Evolutionary conservation across 1,140 invertebrate species (phyloP).

Genomic region (Cepaea nemoralis): DNA sequence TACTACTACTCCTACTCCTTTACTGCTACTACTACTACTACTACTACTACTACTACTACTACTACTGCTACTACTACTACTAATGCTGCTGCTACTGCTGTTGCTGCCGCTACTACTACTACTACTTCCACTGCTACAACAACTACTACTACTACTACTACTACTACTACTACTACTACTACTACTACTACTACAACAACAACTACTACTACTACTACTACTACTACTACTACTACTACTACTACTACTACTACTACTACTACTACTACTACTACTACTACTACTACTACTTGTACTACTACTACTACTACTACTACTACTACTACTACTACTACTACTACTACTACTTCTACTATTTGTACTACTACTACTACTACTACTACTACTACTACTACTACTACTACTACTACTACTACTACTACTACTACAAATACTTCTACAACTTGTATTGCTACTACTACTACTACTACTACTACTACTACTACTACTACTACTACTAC

Average conservation of each 20-base stretch:
- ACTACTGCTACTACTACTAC: too few species aligned
- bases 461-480: slow-evolving; percentile 18
- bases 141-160: background rate
- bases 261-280: slow-evolving; percentile 23
- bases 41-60: too few species aligned
- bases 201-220: slow-evolving; percentile 15
- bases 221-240: slow-evolving; percentile 22
- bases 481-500: background rate
- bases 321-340: slow-evolving; percentile 16
- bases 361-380: too few species aligned
- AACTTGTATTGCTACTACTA: background rate
- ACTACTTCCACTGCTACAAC: background rate
- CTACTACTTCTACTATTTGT: too few species aligned
- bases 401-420: slow-evolving; percentile 17
- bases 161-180: background rate
- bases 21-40: too few species aligned
- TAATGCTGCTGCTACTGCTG: too few species aligned
- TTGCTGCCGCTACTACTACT: background rate
- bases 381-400: too few species aligned
- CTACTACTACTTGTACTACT: slow-evolving; percentile 14
- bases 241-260: slow-evolving; percentile 13
- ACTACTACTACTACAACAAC: background rate
- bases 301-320: slow-evolving; percentile 14
- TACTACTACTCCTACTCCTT: too few species aligned
- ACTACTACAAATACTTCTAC: too few species aligned